phyloP scores from a whole-genome alignment of 2,888 invertebrate genomes.

The Ormyrus thymus region DNA sequence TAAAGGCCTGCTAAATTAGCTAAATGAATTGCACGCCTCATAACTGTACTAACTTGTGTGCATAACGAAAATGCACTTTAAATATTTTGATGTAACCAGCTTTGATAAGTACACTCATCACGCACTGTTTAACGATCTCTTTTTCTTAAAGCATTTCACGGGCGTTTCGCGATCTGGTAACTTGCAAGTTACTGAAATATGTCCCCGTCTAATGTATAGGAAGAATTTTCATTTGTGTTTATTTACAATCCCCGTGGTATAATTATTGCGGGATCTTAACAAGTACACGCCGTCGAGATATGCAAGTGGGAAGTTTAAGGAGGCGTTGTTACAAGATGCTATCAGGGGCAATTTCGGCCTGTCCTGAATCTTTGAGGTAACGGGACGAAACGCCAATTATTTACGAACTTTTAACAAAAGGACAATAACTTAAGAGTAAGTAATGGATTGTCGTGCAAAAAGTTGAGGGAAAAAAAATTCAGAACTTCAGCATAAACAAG shows the following conservation, averaged over 20 bases:
- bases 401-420: not conserved
- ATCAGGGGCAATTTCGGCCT: conserved; percentile 25
- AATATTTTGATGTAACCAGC: too few species aligned
- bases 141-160: too few species aligned
- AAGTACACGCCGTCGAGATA: conserved; percentile 29
- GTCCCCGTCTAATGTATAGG: too few species aligned
- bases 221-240: conserved; percentile 13
- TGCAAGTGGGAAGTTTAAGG: conserved; percentile 35
- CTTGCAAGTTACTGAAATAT: too few species aligned
- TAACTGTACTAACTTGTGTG: too few species aligned
- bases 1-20: too few species aligned
- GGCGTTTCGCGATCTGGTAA: too few species aligned
- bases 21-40: too few species aligned
- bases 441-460: not conserved
- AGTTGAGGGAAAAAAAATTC: not conserved
- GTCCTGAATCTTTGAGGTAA: conserved; percentile 33
- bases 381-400: conserved; percentile 37
- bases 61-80: too few species aligned
- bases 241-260: conserved; percentile 20
- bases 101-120: too few species aligned
- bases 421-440: conserved; percentile 1
- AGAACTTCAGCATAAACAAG: not conserved
- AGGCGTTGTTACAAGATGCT: conserved; percentile 27
- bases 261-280: conserved; percentile 42
- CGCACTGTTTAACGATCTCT: not conserved